These are phyloP conservation scores for Campopleginae sp. DNA, from an alignment of 2,888 invertebrate genomes.

Conservation along the genomic window DNA sequence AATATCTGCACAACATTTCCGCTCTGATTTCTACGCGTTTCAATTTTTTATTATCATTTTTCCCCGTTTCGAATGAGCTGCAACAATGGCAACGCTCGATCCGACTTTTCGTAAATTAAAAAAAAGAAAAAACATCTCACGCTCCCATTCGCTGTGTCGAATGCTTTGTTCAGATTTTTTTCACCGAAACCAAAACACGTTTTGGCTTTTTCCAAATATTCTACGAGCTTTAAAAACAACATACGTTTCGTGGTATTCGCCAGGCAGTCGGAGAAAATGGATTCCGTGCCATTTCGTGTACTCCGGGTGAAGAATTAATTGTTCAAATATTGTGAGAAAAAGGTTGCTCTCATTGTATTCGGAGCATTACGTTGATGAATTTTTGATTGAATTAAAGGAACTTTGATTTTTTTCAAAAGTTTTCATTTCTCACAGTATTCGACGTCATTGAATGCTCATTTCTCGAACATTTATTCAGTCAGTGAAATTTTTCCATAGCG, in stretches of 20 bases:
- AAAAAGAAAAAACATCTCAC: not conserved
- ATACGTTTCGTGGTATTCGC: not conserved
- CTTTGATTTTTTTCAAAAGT: not conserved
- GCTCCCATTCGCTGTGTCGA: not conserved
- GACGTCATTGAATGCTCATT: too few relatives aligned
- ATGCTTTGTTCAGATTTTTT: not conserved
- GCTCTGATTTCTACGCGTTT: not conserved
- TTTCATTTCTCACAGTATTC: not conserved
- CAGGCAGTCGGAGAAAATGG: not conserved
- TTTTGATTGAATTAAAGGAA: not conserved
- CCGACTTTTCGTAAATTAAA: not conserved
- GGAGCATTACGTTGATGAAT: not conserved
- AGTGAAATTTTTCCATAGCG: too few relatives aligned
- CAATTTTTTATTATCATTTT: not conserved
- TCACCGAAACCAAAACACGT: not conserved
- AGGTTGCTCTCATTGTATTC: not conserved
- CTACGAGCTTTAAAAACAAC: not conserved
- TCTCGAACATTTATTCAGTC: too few relatives aligned
- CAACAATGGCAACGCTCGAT: not conserved
- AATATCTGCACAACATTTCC: not conserved
- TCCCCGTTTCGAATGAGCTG: not conserved
- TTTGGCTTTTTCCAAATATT: not conserved
- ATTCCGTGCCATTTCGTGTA: not conserved
- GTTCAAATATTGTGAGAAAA: not conserved
- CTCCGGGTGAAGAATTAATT: not conserved